Conservation (phyloP, 2,797 vertebrate species). For the Heliangelus exortis region DNA sequence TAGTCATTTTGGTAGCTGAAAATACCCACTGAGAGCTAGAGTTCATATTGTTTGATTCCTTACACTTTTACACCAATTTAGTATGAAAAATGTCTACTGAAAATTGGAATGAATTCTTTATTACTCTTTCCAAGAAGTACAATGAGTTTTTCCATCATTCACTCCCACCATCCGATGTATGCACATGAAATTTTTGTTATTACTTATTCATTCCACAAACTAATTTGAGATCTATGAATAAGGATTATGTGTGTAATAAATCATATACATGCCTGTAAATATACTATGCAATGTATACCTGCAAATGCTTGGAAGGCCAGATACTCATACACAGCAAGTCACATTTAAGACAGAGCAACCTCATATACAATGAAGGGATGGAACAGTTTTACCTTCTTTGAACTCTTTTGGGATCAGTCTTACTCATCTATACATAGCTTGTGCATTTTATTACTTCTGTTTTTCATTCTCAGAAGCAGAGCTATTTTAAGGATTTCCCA, state of each 20-base stretch:
- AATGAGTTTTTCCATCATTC: not conserved
- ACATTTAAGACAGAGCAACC: not conserved
- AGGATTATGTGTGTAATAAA: not conserved
- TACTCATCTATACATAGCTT: not conserved
- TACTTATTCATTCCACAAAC: conserved; percentile 16
- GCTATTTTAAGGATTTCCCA: not conserved
- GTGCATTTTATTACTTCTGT: not conserved
- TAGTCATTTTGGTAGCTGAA: not conserved
- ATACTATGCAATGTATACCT: not conserved
- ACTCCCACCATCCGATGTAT: not conserved
- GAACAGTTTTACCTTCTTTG: not conserved
- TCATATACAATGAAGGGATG: not conserved
- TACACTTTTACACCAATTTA: not conserved
- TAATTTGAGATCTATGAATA: not conserved
- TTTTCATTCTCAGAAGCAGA: not conserved
- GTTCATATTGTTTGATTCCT: not conserved
- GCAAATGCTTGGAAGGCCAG: not conserved
- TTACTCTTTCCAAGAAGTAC: not conserved
- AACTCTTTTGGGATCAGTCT: not conserved
- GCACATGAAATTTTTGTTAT: not conserved
- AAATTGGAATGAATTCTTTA: conserved; percentile 14
- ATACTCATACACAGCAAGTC: not conserved
- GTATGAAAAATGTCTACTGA: not conserved
- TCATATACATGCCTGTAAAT: not conserved
- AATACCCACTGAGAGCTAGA: not conserved